Evolutionary conservation across 2,797 vertebrate genomes (phyloP), one percentile per base, ranked within the genome.

Genomic region (Saxicola maurus): DNA sequence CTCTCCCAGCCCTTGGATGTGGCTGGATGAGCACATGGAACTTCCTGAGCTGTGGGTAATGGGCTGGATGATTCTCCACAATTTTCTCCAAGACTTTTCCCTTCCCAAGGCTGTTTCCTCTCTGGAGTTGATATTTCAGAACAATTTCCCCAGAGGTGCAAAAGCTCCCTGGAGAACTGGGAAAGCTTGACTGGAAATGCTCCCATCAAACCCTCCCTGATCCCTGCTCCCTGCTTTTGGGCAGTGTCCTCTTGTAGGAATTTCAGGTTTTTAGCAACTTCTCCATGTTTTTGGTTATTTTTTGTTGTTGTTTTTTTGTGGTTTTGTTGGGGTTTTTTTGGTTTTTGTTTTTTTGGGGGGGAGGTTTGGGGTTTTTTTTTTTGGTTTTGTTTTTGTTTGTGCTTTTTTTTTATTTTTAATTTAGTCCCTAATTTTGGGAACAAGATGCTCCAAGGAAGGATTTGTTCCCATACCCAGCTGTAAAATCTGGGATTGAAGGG

Each of bases 251-350:
- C 37, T 52, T 35, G 24, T 30, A 21, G 53, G 53, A 53, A 45
- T 11, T 27, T 2, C 21, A 53, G 25, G 28, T 7, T 15, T 86
- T 82, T 40, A 64, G 52, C 65, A 73, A 18, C 51, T n/a, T 27
- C 37, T 14, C 18, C 1, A 0, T 10, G 10, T 3, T 40, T 40
- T 65, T 33, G 43, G 9, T 42, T 42, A 8, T 18, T 42, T 42
- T 18, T 40, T 40, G 38, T 40, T 17, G 15, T 40, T 40, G 40
- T 40, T 40, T 40, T 7, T 8, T 40, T 40, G 38, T 17, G 16
- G 38, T 38, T 40, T 40, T 17, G 37, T 38, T 40, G 17, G 40
- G 9, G 53, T 9, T 33, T 11, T 38, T 69, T 8, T 37, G 10
- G 12, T 28, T 53, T 65, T 1, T 38, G 6, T 13, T 33, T 53